These are phyloP conservation scores for Furcifer pardalis DNA, from an alignment of 2,797 vertebrate genomes.

Conservation along the genomic window DNA sequence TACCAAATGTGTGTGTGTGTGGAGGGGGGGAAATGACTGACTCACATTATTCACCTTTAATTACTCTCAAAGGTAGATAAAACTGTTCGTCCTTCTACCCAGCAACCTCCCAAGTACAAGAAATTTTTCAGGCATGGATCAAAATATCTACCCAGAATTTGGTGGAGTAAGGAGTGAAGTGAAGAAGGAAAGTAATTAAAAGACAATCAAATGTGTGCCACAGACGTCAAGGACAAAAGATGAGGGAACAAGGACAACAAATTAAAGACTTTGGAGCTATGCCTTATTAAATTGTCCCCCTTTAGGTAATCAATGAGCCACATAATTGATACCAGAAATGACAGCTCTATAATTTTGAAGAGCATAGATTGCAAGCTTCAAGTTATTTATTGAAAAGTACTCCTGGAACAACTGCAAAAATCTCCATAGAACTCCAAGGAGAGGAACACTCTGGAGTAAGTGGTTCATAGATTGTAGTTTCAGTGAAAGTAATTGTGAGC, in stretches of 20 bases:
- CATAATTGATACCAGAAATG: background rate
- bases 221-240: constrained; percentile 51
- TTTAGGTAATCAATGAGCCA: constrained; percentile 34
- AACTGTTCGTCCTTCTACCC: constrained; percentile 31
- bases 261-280: constrained; percentile 13
- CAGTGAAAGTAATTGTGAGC: background rate
- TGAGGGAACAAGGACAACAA: constrained; percentile 35
- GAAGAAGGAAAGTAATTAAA: constrained; percentile 48
- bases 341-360: constrained; percentile 18
- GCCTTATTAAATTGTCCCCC: constrained; percentile 13
- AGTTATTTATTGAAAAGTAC: background rate
- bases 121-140: constrained; percentile 14
- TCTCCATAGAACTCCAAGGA: background rate
- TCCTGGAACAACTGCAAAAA: background rate
- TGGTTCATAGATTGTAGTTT: background rate
- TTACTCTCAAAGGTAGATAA: constrained; percentile 50
- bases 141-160: constrained; percentile 50
- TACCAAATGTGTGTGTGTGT: constrained; percentile 38
- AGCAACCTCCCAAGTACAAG: constrained; percentile 17
- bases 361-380: constrained; percentile 5
- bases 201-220: constrained; percentile 44
- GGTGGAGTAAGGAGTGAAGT: background rate
- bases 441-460: background rate
- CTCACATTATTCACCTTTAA: constrained; percentile 54
- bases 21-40: constrained; percentile 46